Evolutionary conservation across 2,888 invertebrate species (phyloP).

Genomic region (Sepioteuthis lessoniana): DNA sequence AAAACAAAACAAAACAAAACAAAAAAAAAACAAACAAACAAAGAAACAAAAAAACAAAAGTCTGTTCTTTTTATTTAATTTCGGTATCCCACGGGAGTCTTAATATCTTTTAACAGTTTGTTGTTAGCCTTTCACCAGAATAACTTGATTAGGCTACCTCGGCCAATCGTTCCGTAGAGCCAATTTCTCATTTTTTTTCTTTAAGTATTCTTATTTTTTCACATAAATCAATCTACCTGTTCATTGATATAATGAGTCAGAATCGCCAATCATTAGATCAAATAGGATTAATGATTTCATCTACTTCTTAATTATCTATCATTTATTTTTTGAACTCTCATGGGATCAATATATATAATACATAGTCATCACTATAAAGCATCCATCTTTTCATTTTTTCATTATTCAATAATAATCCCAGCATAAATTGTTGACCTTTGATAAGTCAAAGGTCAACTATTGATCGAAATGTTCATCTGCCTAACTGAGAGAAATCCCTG

Average conservation of each 20-base stretch:
- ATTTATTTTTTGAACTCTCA: neutral
- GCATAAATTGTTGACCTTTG: no score
- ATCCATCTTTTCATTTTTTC: neutral
- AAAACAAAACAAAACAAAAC: no score
- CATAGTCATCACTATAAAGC: neutral
- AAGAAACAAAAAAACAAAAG: neutral
- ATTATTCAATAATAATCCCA: neutral
- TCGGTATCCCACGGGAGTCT: neutral
- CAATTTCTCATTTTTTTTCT: neutral
- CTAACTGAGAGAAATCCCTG: no score
- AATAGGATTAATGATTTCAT: neutral
- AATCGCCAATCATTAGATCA: neutral
- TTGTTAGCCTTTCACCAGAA: neutral
- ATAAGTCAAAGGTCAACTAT: no score
- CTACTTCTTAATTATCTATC: neutral
- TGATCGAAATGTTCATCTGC: no score
- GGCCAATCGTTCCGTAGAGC: neutral
- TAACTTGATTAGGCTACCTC: neutral
- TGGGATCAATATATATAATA: neutral
- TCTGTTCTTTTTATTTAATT: neutral
- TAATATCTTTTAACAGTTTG: neutral
- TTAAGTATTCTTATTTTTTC: neutral
- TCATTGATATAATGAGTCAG: neutral
- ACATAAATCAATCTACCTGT: neutral
- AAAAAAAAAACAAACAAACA: neutral